Evolutionary conservation across 1,140 invertebrate species (phyloP).

Genomic region (Acromyrmex charruanus): DNA sequence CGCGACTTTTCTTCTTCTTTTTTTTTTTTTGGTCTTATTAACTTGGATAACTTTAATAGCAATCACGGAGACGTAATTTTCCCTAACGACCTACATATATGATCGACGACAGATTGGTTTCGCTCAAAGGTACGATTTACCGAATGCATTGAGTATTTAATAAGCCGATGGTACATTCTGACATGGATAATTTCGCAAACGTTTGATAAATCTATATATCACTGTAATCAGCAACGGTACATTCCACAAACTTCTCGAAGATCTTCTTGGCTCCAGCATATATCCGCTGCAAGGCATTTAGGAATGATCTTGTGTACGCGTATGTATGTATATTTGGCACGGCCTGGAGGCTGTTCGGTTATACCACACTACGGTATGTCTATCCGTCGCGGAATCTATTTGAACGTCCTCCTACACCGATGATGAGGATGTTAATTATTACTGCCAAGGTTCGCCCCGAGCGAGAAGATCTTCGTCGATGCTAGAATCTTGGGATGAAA

Average conservation of each 20-base stretch:
- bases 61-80: constrained; percentile 14
- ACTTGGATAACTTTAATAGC: constrained; percentile 20
- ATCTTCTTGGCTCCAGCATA: neutral
- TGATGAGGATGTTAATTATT: constrained; percentile 79
- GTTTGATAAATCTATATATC: constrained; percentile 54
- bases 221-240: constrained; percentile 18
- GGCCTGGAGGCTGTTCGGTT: constrained; percentile 70
- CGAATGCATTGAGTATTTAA: constrained; percentile 34
- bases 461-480: constrained; percentile 23
- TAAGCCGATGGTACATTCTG: neutral
- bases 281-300: constrained; percentile 32
- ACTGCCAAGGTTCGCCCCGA: constrained; percentile 60
- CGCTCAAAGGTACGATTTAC: neutral
- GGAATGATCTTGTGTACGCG: constrained; percentile 43
- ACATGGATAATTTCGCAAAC: constrained; percentile 45
- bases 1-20: neutral
- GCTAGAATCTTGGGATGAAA: constrained; percentile 57
- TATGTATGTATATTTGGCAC: constrained; percentile 36
- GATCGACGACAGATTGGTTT: constrained; percentile 21
- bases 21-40: neutral
- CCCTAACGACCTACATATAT: neutral
- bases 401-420: constrained; percentile 65
- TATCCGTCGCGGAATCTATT: constrained; percentile 73
- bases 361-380: constrained; percentile 32
- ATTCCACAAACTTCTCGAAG: constrained; percentile 37